Percentiles rank a stretch among this genome's conserved stretches.
Conservation (phyloP, 2,113 vertebrate species). For the Colossoma macropomum region DNA sequence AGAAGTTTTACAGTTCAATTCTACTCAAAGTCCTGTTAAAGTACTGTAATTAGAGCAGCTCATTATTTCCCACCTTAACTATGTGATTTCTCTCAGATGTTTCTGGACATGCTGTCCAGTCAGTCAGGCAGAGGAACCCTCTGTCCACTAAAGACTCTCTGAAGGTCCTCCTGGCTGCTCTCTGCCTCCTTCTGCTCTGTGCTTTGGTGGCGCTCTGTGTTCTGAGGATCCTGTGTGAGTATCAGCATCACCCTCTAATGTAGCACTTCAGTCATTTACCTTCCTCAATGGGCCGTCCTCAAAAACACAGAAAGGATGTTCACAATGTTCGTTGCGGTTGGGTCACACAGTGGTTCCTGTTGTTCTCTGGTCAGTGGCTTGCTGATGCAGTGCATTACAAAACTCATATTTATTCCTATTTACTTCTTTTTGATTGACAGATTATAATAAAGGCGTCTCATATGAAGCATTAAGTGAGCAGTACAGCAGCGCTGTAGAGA, state of each 20-base stretch:
- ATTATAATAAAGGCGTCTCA: background rate
- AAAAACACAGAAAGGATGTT: too few species aligned
- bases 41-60: too few species aligned
- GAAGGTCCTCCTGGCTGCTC: background rate
- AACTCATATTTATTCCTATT: background rate
- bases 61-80: background rate
- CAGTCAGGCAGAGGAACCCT: background rate
- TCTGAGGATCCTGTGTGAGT: slow-evolving; percentile 15
- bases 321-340: too few species aligned
- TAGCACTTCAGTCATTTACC: too few species aligned
- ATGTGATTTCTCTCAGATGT: background rate
- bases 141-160: background rate
- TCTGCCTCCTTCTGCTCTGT: background rate
- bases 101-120: background rate
- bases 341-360: too few species aligned
- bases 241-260: background rate
- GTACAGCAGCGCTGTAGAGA: background rate
- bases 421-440: background rate
- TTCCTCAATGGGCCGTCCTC: too few species aligned
- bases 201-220: slow-evolving; percentile 7
- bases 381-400: too few species aligned
- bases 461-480: background rate
- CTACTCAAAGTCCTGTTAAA: too few species aligned
- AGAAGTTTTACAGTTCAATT: too few species aligned
- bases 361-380: too few species aligned